Percentiles rank a stretch among this genome's conserved stretches.
Evolutionary conservation across 2,797 vertebrate species (phyloP).

Genomic region (Helarctos malayanus): DNA sequence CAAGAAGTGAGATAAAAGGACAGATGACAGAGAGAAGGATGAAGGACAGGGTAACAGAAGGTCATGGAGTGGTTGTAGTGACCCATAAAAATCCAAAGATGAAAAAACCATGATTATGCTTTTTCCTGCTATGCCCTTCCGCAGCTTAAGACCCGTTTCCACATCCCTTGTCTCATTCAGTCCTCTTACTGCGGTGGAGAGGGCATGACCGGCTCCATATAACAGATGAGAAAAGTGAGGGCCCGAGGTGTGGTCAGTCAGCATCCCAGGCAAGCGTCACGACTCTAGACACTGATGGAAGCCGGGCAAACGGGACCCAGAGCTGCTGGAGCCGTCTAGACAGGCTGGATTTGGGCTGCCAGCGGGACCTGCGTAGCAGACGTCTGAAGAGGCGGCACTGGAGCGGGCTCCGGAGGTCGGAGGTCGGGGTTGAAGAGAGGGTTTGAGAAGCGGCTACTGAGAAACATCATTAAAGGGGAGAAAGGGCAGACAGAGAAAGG

Average conservation of each 20-base stretch:
- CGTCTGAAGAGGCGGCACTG: background rate
- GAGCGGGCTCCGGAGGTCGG: background rate
- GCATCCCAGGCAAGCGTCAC: background rate
- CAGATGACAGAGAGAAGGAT: background rate
- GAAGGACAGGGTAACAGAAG: background rate
- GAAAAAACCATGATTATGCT: background rate
- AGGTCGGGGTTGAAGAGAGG: background rate
- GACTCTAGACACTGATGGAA: background rate
- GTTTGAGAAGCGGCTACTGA: background rate
- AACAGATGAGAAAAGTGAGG: background rate
- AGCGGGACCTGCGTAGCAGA: background rate
- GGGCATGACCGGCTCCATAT: background rate
- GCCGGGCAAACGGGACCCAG: background rate
- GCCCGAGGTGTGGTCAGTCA: background rate
- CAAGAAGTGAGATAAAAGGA: constrained; percentile 6
- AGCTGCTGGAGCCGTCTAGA: background rate
- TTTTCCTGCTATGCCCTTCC: background rate
- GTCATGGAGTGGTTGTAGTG: background rate
- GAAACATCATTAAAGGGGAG: background rate
- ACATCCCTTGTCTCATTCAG: background rate
- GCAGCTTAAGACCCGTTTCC: background rate
- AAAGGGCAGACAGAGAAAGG: background rate
- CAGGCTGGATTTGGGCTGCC: background rate
- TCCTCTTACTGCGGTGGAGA: background rate
- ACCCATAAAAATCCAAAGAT: background rate